Evolutionary conservation across 2,888 invertebrate species (phyloP), one percentile per base, ranked within the genome.

Genomic region (Acanthoscelides obtectus): DNA sequence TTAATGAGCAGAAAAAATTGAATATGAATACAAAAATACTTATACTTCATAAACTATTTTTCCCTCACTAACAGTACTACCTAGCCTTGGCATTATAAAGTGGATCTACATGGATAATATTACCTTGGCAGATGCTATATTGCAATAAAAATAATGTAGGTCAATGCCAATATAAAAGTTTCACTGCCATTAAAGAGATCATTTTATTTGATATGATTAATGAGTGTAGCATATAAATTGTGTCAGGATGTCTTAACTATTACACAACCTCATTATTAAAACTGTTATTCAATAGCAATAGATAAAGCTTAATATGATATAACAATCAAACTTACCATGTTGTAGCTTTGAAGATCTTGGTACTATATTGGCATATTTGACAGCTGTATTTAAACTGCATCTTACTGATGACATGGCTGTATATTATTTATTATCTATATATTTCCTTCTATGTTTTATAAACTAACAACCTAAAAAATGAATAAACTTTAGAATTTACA

Each of bases 361-460:
- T 81, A 70, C 81, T 84, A 72, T 83, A 79, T 71, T 45, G 1
- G 83, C 84, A 77, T 84, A 80, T 81, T 85, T 86, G 66, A 85
- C 85, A 74, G 84, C 86, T 71, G 84, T 82, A 72, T 82, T 80
- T 71, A 86, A 79, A 75, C 84, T 83, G 81, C 85, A 86, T 76
- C 86, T 81, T 68, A 86, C 86, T 81, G 84, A 83, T 74, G 83
- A 83, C 86, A 85, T 86, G 74, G 71, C 81, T 69, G 22, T 27
- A 27, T 45, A 68, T 67, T 68, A 68, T 68, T 20, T 68, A 69
- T 68, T n/a, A n/a, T n/a, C n/a, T n/a, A n/a, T n/a, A n/a, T n/a
- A n/a, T n/a, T n/a, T n/a, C n/a, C n/a, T n/a, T n/a, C n/a, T n/a
- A n/a, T n/a, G n/a, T n/a, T n/a, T n/a, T n/a, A n/a, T n/a, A n/a